Conservation (phyloP, 92 coral and sea anemone genomes). For the Epizoanthus illoricatus region DNA sequence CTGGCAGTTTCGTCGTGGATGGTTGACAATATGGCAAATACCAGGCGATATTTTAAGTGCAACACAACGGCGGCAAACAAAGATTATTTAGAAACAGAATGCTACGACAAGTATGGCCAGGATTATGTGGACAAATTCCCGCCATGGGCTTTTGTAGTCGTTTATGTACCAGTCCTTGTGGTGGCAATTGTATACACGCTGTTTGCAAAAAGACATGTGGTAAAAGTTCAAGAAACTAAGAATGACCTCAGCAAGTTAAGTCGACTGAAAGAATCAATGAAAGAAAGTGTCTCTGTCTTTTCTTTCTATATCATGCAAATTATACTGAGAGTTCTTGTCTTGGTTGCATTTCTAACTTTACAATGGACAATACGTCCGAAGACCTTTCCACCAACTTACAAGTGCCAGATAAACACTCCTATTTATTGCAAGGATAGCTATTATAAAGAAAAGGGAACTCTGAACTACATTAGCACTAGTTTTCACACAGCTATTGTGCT, state of each 20-base stretch:
- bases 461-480: neutral
- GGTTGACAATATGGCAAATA: neutral
- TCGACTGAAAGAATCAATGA: neutral
- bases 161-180: neutral
- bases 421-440: neutral
- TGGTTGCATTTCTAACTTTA: neutral
- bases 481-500: neutral
- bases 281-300: neutral
- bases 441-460: neutral
- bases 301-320: neutral
- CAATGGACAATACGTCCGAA: neutral
- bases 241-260: neutral
- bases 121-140: conserved; percentile 11
- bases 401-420: neutral
- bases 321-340: neutral
- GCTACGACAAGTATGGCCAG: conserved; percentile 14
- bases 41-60: neutral
- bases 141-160: neutral
- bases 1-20: neutral
- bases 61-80: conserved; percentile 6
- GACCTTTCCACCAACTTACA: neutral
- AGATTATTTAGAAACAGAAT: neutral
- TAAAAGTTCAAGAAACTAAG: neutral
- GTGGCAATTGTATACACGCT: neutral
- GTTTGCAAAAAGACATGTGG: conserved; percentile 8